Evolutionary conservation across 2,113 vertebrate species (phyloP).

Genomic region (Xenus cinereus): DNA sequence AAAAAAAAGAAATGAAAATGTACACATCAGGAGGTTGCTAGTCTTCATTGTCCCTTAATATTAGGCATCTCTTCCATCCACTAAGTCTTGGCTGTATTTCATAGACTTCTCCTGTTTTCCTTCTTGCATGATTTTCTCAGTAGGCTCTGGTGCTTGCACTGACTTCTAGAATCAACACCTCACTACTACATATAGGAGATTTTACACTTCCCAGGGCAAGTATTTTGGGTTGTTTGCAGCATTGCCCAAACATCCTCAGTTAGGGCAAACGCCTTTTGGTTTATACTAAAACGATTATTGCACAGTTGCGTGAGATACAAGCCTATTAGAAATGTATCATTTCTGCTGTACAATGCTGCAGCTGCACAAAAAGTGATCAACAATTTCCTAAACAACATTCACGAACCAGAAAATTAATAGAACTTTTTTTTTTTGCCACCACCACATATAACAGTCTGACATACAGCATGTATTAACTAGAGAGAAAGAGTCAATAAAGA

Average conservation of each 20-base stretch:
- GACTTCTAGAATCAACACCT: background rate
- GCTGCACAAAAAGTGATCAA: background rate
- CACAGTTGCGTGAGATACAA: background rate
- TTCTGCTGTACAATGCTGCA: fast-evolving
- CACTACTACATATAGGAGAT: background rate
- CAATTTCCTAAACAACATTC: background rate
- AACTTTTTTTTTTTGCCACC: background rate
- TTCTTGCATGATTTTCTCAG: background rate
- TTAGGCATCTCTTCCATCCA: background rate
- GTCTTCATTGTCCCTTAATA: background rate
- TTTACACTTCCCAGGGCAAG: background rate
- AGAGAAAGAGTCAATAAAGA: background rate
- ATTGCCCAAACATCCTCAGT: background rate
- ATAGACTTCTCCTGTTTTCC: background rate
- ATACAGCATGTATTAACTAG: background rate
- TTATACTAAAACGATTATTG: background rate
- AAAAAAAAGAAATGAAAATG: background rate
- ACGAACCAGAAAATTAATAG: background rate
- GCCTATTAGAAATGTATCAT: background rate
- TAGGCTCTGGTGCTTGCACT: background rate
- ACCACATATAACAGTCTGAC: background rate
- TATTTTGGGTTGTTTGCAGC: background rate
- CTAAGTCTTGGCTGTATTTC: background rate
- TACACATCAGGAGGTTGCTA: background rate
- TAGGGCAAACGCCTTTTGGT: background rate